A percentile compares a stretch with the other conserved stretches of the same genome.
Evolutionary conservation across 2,888 invertebrate genomes (phyloP).

Genomic region (Tanypteryx hageni): DNA sequence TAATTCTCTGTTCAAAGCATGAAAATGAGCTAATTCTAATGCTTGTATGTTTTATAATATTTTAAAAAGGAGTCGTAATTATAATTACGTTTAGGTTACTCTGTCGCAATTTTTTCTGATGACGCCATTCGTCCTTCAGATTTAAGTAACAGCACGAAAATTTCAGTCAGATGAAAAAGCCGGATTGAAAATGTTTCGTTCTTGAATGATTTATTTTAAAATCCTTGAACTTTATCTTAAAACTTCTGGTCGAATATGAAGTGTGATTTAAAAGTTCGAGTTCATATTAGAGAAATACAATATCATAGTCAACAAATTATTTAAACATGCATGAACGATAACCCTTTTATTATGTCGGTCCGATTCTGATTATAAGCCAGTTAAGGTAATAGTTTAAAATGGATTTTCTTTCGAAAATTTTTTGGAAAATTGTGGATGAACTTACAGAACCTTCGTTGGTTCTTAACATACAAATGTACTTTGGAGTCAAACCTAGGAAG

Average conservation of each 20-base stretch:
- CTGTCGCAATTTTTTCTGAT: not conserved
- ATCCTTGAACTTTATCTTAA: too few relatives aligned
- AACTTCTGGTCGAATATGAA: not conserved
- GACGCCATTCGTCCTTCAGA: not conserved
- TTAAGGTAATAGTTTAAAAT: not conserved
- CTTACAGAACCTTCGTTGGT: constrained; percentile 87
- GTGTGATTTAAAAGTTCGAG: not conserved
- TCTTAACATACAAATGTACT: constrained; percentile 86
- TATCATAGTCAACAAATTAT: not conserved
- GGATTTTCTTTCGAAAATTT: not conserved
- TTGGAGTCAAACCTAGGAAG: constrained; percentile 79
- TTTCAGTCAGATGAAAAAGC: not conserved
- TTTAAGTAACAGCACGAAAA: not conserved
- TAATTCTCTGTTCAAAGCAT: too few relatives aligned
- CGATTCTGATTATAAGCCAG: not conserved
- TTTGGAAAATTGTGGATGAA: constrained; percentile 77
- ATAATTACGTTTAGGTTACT: too few relatives aligned
- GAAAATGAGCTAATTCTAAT: too few relatives aligned
- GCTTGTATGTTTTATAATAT: too few relatives aligned
- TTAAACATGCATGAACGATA: not conserved
- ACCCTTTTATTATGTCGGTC: not conserved
- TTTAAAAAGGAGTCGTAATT: too few relatives aligned
- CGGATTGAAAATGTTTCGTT: not conserved
- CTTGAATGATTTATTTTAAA: not conserved
- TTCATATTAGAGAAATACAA: not conserved